phyloP scores from a whole-genome alignment of 2,113 vertebrate species.

The Antennarius striatus region DNA sequence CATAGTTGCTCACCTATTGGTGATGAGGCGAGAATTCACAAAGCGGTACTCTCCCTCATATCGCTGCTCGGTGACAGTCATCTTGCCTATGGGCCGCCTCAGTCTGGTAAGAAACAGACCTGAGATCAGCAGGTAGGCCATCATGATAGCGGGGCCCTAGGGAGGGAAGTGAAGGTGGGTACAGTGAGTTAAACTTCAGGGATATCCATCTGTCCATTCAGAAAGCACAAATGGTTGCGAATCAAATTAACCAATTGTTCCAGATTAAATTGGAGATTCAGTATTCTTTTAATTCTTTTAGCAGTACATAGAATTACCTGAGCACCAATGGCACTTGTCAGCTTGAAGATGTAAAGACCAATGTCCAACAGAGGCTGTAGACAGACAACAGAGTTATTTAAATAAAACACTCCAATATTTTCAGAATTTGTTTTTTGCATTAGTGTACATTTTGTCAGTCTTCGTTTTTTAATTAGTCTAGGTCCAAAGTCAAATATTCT shows the following conservation, averaged over 20 bases:
- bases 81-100: slow-evolving; percentile 94
- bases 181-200: not conserved
- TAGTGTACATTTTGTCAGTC: not conserved
- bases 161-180: not conserved
- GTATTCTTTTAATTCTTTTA: too few relatives aligned
- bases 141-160: slow-evolving; percentile 93
- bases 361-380: slow-evolving; percentile 94
- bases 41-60: slow-evolving; percentile 98
- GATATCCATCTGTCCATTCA: too few relatives aligned
- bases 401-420: not conserved
- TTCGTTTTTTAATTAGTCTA: too few relatives aligned
- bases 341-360: slow-evolving; percentile 94
- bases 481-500: too few relatives aligned
- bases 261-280: too few relatives aligned
- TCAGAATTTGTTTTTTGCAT: not conserved
- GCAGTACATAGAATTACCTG: slow-evolving; percentile 80
- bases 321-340: slow-evolving; percentile 94
- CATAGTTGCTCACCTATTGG: slow-evolving; percentile 85
- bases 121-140: slow-evolving; percentile 94
- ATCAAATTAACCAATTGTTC: too few relatives aligned
- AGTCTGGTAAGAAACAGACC: slow-evolving; percentile 93
- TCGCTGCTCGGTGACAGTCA: slow-evolving; percentile 93
- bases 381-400: slow-evolving; percentile 1
- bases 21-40: slow-evolving; percentile 96
- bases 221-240: too few relatives aligned